Conservation (phyloP, 2,888 invertebrate species). For the Spilosoma lubricipeda region DNA sequence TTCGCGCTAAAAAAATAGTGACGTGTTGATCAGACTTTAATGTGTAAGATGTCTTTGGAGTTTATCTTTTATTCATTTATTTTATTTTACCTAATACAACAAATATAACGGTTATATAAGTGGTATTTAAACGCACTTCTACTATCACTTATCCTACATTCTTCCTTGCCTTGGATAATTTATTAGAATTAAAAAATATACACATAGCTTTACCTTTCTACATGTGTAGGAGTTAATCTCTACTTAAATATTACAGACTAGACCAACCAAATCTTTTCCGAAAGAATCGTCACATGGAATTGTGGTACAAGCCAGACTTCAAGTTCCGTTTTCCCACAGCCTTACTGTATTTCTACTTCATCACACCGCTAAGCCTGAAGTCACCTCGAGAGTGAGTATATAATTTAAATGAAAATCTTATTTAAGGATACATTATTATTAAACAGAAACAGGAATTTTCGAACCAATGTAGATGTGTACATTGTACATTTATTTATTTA, state of each 20-base stretch:
- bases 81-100: no score
- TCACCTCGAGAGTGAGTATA: conserved; percentile 88
- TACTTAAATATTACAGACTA: conserved; percentile 56
- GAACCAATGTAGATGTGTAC: background rate
- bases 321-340: conserved; percentile 94
- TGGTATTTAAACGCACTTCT: no score
- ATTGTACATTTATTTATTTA: no score
- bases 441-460: background rate
- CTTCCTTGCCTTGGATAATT: no score
- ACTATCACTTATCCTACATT: no score
- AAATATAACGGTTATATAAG: no score
- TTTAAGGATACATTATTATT: background rate
- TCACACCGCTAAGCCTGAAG: conserved; percentile 88
- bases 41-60: no score
- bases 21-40: no score
- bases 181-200: no score
- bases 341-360: conserved; percentile 90
- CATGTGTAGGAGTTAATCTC: background rate
- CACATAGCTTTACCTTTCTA: no score
- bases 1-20: background rate
- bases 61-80: no score
- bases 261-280: conserved; percentile 80
- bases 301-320: conserved; percentile 95
- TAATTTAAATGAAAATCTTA: background rate
- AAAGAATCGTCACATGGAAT: conserved; percentile 85